Evolutionary conservation across 2,888 invertebrate genomes (phyloP).

Genomic region (Matsumyia berberina): DNA sequence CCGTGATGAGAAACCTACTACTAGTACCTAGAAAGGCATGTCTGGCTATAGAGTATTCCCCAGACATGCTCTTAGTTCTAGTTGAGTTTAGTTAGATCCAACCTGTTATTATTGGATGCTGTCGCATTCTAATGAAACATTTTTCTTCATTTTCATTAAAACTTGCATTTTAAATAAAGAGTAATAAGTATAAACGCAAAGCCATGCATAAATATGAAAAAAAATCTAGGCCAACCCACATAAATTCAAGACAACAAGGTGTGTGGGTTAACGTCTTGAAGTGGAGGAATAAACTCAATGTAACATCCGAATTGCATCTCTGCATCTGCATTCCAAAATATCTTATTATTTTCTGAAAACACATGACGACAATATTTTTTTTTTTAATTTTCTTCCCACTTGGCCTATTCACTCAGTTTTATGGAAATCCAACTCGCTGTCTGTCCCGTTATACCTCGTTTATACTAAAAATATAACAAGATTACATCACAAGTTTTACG

Average conservation of each 20-base stretch:
- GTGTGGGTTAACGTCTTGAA: not conserved
- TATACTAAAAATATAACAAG: constrained; percentile 27
- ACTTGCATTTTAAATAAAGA: not conserved
- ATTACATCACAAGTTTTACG: constrained; percentile 25
- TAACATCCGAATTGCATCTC: not conserved
- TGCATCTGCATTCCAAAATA: not conserved
- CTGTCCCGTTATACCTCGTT: constrained; percentile 1
- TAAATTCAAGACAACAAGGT: constrained; percentile 13
- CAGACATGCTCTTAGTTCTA: too few relatives aligned
- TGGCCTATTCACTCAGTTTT: not conserved
- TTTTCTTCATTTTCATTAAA: not conserved
- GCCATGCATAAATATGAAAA: constrained; percentile 1
- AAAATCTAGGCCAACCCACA: constrained; percentile 16
- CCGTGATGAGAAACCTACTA: too few relatives aligned
- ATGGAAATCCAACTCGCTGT: not conserved
- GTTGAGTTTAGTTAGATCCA: too few relatives aligned
- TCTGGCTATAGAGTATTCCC: too few relatives aligned
- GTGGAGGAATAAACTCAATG: not conserved
- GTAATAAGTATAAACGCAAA: not conserved
- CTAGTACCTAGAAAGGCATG: too few relatives aligned
- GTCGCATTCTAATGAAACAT: too few relatives aligned
- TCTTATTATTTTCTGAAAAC: not conserved
- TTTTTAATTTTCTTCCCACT: not conserved
- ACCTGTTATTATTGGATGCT: too few relatives aligned
- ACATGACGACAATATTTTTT: not conserved